phyloP scores from a whole-genome alignment of 2,797 vertebrate genomes.

The Chrosomus eos region DNA sequence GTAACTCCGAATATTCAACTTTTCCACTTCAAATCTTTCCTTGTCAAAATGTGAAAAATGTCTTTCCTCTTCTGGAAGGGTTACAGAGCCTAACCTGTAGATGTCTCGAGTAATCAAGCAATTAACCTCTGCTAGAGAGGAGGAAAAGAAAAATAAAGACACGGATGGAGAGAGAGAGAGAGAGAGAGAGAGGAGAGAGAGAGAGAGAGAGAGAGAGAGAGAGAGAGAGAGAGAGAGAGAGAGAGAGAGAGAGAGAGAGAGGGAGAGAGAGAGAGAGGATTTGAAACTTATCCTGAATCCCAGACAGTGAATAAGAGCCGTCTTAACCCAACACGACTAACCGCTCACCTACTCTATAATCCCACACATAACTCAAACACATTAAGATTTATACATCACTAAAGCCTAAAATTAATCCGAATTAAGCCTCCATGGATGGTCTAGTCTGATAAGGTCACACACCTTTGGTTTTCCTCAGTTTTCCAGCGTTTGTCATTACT shows the following conservation, averaged over 20 bases:
- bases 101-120: conserved; percentile 20
- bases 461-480: neutral
- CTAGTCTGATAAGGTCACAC: neutral
- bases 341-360: neutral
- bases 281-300: neutral
- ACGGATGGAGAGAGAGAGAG: neutral
- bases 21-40: neutral
- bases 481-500: neutral
- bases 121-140: conserved; percentile 33
- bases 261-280: neutral
- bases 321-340: neutral
- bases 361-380: conserved; percentile 23
- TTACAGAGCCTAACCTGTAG: conserved; percentile 14
- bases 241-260: too few species aligned
- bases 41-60: conserved; percentile 17
- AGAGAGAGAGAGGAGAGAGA: neutral
- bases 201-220: neutral
- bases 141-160: neutral
- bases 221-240: too few species aligned
- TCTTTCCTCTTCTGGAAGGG: neutral
- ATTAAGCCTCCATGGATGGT: neutral
- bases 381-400: conserved; percentile 1
- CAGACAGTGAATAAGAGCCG: neutral
- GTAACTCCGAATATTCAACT: neutral
- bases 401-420: conserved; percentile 24